A percentile compares a stretch with the other conserved stretches of the same genome.
These are phyloP conservation scores for Pantherophis guttatus DNA, from an alignment of 2,113 vertebrate genomes.

Conservation along the genomic window DNA sequence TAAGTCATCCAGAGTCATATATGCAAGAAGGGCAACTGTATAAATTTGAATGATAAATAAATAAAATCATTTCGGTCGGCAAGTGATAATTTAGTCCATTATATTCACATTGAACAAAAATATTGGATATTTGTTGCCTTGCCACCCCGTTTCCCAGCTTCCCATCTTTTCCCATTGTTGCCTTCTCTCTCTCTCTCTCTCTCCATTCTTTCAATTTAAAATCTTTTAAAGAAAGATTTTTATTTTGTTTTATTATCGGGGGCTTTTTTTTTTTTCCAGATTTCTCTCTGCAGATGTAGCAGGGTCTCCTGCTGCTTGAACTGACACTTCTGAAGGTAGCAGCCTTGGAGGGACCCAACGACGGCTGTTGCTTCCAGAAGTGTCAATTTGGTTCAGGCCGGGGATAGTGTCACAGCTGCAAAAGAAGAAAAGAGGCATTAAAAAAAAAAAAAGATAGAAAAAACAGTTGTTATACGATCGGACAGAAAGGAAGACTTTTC, in stretches of 20 bases:
- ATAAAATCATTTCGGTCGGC: not conserved
- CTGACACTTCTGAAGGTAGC: slow-evolving; percentile 72
- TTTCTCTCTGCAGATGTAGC: slow-evolving; percentile 62
- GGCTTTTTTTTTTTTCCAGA: not conserved
- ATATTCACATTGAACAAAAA: not conserved
- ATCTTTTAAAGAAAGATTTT: not conserved
- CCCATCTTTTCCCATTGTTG: not conserved
- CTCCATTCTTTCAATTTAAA: slow-evolving; percentile 41
- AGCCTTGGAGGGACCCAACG: slow-evolving; percentile 63
- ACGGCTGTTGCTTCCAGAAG: slow-evolving; percentile 63
- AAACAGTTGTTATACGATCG: slow-evolving; percentile 60
- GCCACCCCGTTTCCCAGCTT: not conserved
- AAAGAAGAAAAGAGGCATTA: slow-evolving; percentile 55
- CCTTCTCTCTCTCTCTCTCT: slow-evolving; percentile 24
- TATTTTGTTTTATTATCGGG: not conserved
- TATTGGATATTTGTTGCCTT: not conserved
- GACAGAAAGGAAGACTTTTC: slow-evolving; percentile 43
- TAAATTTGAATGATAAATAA: not conserved
- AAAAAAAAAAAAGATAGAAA: slow-evolving; percentile 47
- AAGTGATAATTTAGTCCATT: not conserved
- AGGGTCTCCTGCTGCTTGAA: slow-evolving; percentile 72
- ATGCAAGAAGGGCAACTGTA: not conserved
- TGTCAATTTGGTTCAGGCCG: slow-evolving; percentile 75
- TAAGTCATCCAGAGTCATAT: not conserved
- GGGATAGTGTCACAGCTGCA: slow-evolving; percentile 67